A percentile compares a stretch with the other conserved stretches of the same genome.
phyloP scores from a whole-genome alignment of 35 echinoderm and acorn worm species.

The Heliocidaris tuberculata region DNA sequence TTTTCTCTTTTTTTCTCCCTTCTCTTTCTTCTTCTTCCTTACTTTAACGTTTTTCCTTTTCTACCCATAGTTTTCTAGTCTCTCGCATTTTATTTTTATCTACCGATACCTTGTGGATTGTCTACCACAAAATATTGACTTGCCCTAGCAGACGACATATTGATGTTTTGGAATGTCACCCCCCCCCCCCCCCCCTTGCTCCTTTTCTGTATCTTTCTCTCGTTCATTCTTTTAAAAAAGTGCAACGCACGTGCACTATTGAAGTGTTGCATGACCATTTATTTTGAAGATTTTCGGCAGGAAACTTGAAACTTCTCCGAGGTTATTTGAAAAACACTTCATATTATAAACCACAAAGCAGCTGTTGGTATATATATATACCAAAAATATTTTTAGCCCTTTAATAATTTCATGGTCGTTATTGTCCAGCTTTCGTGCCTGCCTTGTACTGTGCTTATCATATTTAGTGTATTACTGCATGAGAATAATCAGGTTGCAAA shows the following conservation, averaged over 20 bases:
- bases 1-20: not conserved
- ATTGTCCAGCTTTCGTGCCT: not conserved
- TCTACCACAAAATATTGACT: slow-evolving; percentile 11
- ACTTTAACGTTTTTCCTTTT: not conserved
- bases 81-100: not conserved
- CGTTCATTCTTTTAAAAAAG: not conserved
- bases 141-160: slow-evolving; percentile 9
- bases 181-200: not conserved
- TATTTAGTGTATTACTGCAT: no score
- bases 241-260: not conserved
- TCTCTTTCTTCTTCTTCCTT: slow-evolving; percentile 13
- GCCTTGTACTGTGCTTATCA: no score
- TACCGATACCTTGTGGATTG: not conserved
- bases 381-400: not conserved
- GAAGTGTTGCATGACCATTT: not conserved
- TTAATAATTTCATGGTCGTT: no score
- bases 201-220: not conserved
- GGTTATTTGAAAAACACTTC: not conserved
- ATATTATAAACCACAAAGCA: not conserved
- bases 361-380: no score
- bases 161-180: not conserved
- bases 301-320: slow-evolving; percentile 1
- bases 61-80: not conserved
- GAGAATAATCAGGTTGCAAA: no score
- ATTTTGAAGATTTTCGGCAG: not conserved